Base-by-base conservation (phyloP, 2,888 invertebrate genomes). In the Palloptera scutellata region DNA sequence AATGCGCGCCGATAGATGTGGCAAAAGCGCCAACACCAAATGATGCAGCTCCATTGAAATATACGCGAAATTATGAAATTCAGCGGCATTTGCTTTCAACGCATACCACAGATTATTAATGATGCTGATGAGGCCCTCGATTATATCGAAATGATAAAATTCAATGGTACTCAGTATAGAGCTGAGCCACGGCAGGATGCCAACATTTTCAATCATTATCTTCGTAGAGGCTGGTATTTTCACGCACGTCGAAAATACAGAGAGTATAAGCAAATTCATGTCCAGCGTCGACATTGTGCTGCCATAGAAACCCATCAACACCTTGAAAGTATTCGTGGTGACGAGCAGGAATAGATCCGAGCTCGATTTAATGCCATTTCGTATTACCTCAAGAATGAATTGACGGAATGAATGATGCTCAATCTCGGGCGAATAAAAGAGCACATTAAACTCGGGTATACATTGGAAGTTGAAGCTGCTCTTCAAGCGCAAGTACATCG, bases 391-490 rank as follows among this genome's bases (percentile, higher is more conserved):
- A 11, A 97, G 85, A 45, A 96, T 91, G 90, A 96, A 97, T 40
- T 87, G 85, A 55, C 93, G 87, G 76, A 94, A 91, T 0, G 88
- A 87, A 19, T 88, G 87, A 64, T 89, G 87, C 74, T 91, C 89
- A 0, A 93, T 87, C 66, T 93, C 92, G 11, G 91, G 88, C 70
- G 93, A 94, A 79, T 94, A 92, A 79, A 96, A 91, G 48, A 96
- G 88, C 62, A 92, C 91, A 69, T 94, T 90, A 78, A 96, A 91
- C 81, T 97, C 96, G 0, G 97, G 97, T n/a, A 97, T 91, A 3
- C 90, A 88, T 13, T 89, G 87, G 15, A 96, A 86, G 79, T 95
- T 91, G 15, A 96, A 87, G 10, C 88, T 87, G 12, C 92, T 90
- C 82, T 94, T 95, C 1, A 93, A 90, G 77, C 92, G 88, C 48